These are phyloP conservation scores for Plebejus argus DNA, from an alignment of 2,888 invertebrate species.

Conservation along the genomic window DNA sequence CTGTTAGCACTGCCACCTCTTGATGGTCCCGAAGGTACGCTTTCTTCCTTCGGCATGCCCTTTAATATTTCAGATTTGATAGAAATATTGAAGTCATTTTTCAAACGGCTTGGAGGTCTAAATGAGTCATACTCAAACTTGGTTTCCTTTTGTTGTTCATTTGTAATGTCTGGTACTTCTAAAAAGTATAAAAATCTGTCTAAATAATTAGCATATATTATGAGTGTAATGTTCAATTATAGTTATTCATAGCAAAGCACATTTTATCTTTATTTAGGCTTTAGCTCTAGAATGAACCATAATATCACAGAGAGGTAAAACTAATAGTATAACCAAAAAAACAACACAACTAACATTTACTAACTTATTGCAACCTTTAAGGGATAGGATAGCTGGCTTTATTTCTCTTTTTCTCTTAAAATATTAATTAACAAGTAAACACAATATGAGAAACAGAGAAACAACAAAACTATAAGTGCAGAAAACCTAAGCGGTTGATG, in stretches of 20 bases:
- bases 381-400: no score
- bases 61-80: constrained; percentile 66
- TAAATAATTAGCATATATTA: background rate
- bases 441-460: no score
- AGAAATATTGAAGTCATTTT: constrained; percentile 72
- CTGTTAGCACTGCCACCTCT: constrained; percentile 68
- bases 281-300: no score
- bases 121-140: constrained; percentile 69
- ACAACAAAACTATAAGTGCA: no score
- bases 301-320: no score
- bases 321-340: no score
- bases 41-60: constrained; percentile 60
- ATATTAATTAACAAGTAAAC: no score
- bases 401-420: no score
- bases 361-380: no score
- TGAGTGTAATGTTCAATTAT: background rate
- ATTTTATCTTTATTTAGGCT: no score
- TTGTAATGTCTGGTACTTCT: constrained; percentile 61
- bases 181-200: constrained; percentile 38
- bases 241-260: background rate
- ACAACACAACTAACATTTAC: no score
- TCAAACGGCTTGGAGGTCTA: constrained; percentile 65
- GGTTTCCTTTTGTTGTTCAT: constrained; percentile 54
- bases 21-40: constrained; percentile 58
- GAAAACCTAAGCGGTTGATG: no score